phyloP scores from a whole-genome alignment of 2,888 invertebrate species.

The Cataglyphis livida region DNA sequence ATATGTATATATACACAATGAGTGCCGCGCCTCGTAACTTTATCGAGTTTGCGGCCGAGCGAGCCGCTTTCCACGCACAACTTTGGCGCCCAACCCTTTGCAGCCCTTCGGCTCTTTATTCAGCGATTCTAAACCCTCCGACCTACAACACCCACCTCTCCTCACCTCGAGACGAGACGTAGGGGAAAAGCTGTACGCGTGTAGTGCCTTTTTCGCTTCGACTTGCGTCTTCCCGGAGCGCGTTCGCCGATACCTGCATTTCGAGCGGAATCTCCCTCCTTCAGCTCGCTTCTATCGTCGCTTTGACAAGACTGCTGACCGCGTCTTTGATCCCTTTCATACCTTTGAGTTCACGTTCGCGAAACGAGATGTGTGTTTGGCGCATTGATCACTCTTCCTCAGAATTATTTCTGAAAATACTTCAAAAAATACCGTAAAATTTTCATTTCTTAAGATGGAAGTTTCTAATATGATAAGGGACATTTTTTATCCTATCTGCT shows the following conservation, averaged over 20 bases:
- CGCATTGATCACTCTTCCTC: constrained; percentile 17
- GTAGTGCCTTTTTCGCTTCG: constrained; percentile 49
- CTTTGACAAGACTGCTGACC: constrained; percentile 23
- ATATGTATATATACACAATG: constrained; percentile 43
- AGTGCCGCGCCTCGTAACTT: constrained; percentile 78
- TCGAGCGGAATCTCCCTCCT: background rate
- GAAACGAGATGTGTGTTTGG: constrained; percentile 12
- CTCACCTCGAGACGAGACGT: constrained; percentile 20
- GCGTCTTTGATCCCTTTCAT: constrained; percentile 58
- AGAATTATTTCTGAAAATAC: background rate
- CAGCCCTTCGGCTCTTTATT: constrained; percentile 76
- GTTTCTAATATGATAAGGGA: background rate
- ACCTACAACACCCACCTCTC: constrained; percentile 56
- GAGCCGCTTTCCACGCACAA: constrained; percentile 81
- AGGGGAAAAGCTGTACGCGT: constrained; percentile 57
- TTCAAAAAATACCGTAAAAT: background rate
- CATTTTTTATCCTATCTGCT: background rate
- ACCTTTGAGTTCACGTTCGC: constrained; percentile 58
- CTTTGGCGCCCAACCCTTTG: constrained; percentile 74
- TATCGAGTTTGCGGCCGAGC: constrained; percentile 83
- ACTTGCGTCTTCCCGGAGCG: background rate
- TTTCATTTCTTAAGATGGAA: background rate
- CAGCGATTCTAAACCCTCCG: constrained; percentile 71
- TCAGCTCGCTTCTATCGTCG: background rate
- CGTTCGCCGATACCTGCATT: constrained; percentile 5